Percentiles rank a stretch among this genome's conserved stretches.
phyloP scores from a whole-genome alignment of 2,888 invertebrate genomes.

The Leptinotarsa tumamoca region DNA sequence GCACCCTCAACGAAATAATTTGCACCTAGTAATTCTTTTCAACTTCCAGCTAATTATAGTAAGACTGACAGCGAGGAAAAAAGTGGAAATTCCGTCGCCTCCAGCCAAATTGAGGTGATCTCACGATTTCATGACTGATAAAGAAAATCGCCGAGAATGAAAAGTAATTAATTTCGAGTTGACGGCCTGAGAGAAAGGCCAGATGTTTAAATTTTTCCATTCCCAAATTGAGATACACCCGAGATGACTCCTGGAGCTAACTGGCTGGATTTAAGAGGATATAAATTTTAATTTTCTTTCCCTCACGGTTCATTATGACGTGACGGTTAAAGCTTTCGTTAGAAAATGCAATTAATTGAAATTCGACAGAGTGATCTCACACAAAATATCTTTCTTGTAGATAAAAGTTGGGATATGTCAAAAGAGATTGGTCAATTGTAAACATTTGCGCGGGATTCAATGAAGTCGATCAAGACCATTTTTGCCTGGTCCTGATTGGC shows the following conservation, averaged over 20 bases:
- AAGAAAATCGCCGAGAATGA: slow-evolving; percentile 51
- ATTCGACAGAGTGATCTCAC: not conserved
- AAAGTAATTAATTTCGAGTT: slow-evolving; percentile 60
- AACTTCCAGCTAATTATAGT: too few species aligned
- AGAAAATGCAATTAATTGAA: slow-evolving; percentile 35
- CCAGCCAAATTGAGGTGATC: slow-evolving; percentile 34
- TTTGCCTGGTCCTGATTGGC: too few species aligned
- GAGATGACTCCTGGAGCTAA: slow-evolving; percentile 54
- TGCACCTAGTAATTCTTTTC: too few species aligned
- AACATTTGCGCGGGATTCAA: too few species aligned
- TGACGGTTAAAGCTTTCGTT: slow-evolving; percentile 29
- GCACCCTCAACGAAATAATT: too few species aligned
- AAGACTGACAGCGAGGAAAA: not conserved
- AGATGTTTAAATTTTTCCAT: slow-evolving; percentile 58
- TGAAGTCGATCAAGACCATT: too few species aligned
- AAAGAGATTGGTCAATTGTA: too few species aligned
- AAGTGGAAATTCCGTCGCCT: slow-evolving; percentile 16
- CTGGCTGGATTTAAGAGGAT: slow-evolving; percentile 61
- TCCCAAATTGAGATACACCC: slow-evolving; percentile 60
- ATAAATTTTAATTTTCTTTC: slow-evolving; percentile 65
- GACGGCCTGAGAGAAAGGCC: slow-evolving; percentile 60
- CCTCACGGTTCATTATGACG: slow-evolving; percentile 60
- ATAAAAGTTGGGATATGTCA: too few species aligned
- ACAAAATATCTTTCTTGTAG: too few species aligned
- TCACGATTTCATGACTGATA: slow-evolving; percentile 47